Evolutionary conservation across 2,888 invertebrate species (phyloP), one percentile per base, ranked within the genome.

Genomic region (Antheraea assamensis): DNA sequence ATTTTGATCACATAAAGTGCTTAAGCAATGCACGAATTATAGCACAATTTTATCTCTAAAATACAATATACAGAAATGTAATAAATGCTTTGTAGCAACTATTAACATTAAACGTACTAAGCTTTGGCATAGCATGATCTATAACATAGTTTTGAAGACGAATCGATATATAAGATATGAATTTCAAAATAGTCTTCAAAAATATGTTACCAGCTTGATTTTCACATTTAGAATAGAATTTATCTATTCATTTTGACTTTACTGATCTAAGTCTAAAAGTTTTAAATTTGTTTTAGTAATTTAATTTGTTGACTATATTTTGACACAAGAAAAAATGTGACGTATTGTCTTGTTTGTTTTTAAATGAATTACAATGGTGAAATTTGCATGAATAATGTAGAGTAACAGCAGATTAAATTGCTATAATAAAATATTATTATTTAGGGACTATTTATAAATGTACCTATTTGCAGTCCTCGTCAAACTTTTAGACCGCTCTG

Each of bases 181-280:
- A 58, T 58, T n/a, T 24, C 1, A 27, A 64, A 10, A 42, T 72
- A 30, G 73, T 70, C 78, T 79, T 82, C 72, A 79, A 81, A 78
- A 77, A 75, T 78, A 76, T 78, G 80, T 83, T 80, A 79, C 78
- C 35, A 66, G 82, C 82, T 83, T 42, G 84, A 52, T 72, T 72
- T 58, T 73, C 75, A 73, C 71, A 78, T 80, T 79, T 74, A 58
- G n/a, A 70, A 73, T 75, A 17, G 71, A 76, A 75, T 74, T 75
- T 78, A 77, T 75, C 77, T 78, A 77, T 75, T 78, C 72, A 75
- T 81, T 81, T 78, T 76, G 80, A 83, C 77, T 78, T 77, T 74
- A 73, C 13, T 42, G 13, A 1, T n/a, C 15, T 68, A 3, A 27
- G 30, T 35, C 10, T 68, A 19, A 68, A n/a, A n/a, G 21, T 68